A percentile compares a stretch with the other conserved stretches of the same genome.
Conservation (phyloP, 2,888 invertebrate species). For the Netelia fuscicornis region DNA sequence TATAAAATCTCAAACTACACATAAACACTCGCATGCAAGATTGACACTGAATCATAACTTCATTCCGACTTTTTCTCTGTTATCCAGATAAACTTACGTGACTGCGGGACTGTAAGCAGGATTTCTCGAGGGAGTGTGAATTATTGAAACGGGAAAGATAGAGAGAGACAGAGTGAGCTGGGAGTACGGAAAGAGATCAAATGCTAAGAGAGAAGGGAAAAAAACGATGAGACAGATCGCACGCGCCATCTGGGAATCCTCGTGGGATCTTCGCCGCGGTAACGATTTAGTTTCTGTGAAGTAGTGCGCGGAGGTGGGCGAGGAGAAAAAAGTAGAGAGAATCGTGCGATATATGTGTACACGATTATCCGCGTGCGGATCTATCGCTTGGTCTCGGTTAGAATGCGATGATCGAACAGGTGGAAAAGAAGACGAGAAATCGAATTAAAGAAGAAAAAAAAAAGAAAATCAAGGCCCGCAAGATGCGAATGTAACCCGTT, state of each 20-base stretch:
- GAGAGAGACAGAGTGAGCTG: background rate
- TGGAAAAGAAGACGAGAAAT: background rate
- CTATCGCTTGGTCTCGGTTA: constrained; percentile 13
- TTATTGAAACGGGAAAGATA: constrained; percentile 51
- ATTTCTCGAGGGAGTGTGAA: constrained; percentile 51
- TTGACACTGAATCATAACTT: constrained; percentile 49
- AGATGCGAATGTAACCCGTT: background rate
- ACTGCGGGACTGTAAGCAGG: constrained; percentile 36
- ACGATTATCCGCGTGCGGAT: constrained; percentile 32
- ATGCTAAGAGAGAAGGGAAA: constrained; percentile 34
- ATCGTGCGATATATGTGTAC: constrained; percentile 12
- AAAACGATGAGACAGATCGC: constrained; percentile 36
- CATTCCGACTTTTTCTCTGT: constrained; percentile 57
- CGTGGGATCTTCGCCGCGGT: constrained; percentile 51
- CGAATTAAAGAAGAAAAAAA: background rate
- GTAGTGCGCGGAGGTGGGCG: background rate
- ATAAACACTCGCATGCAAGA: constrained; percentile 13
- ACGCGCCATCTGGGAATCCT: constrained; percentile 46
- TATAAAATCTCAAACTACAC: background rate
- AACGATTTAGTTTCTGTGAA: constrained; percentile 54
- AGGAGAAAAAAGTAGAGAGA: background rate
- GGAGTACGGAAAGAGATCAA: constrained; percentile 35
- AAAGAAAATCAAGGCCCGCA: background rate
- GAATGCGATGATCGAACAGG: constrained; percentile 12
- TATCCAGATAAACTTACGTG: constrained; percentile 62